Evolutionary conservation across 2,797 vertebrate genomes (phyloP).

Genomic region (Dermochelys coriacea): DNA sequence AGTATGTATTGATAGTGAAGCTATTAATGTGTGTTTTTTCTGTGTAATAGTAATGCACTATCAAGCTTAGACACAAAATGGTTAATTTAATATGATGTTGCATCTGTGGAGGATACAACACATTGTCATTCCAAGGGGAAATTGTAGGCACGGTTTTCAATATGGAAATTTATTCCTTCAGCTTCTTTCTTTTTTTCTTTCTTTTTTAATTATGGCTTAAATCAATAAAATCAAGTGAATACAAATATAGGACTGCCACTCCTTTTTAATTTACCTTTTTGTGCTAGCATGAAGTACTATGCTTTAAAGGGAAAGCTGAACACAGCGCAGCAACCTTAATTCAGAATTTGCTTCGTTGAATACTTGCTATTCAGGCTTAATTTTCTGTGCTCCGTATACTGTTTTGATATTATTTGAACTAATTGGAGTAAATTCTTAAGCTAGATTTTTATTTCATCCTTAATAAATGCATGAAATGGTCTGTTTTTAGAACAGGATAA

Average conservation of each 20-base stretch:
- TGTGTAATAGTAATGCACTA: neutral
- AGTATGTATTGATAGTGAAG: neutral
- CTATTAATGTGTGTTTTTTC: neutral
- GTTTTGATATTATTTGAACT: conserved; percentile 28
- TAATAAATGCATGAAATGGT: neutral
- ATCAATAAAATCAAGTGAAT: neutral
- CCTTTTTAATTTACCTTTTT: conserved; percentile 17
- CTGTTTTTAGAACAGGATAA: neutral
- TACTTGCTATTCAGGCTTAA: conserved; percentile 1
- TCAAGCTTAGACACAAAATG: neutral
- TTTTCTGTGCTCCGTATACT: neutral
- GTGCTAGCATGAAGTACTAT: neutral
- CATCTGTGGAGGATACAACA: neutral
- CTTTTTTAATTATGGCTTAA: neutral
- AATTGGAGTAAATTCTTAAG: conserved; percentile 37
- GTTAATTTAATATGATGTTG: neutral
- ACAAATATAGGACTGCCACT: conserved; percentile 7
- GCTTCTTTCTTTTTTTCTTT: neutral
- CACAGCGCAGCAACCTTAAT: conserved; percentile 35
- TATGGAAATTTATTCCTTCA: neutral
- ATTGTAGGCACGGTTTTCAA: neutral
- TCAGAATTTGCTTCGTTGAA: conserved; percentile 25
- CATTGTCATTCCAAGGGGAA: neutral
- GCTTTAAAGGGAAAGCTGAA: conserved; percentile 24
- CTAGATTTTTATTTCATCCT: neutral